Percentiles rank a stretch among this genome's conserved stretches.
These are phyloP conservation scores for Streptopelia turtur DNA, from an alignment of 2,797 vertebrate species.

Conservation along the genomic window DNA sequence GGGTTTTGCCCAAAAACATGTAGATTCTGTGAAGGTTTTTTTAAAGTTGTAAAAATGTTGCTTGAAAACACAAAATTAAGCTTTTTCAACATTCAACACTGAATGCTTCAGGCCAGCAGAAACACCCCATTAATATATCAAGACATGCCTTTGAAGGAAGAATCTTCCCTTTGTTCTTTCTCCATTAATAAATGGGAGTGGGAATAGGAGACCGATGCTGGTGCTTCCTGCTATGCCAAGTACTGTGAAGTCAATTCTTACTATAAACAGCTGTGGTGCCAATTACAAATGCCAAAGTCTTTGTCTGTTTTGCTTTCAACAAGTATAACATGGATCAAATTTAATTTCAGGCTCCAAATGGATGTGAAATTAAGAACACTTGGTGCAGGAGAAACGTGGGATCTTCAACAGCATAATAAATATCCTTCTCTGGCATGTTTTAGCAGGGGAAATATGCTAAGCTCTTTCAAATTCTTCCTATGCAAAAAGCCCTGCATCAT, in stretches of 20 bases:
- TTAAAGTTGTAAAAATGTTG: background rate
- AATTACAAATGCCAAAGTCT: background rate
- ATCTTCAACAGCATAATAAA: background rate
- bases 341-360: slow-evolving; percentile 36
- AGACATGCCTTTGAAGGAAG: background rate
- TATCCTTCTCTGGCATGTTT: background rate
- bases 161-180: background rate
- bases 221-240: background rate
- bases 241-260: background rate
- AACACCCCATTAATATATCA: background rate
- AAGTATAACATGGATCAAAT: slow-evolving; percentile 20
- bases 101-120: background rate
- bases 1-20: background rate
- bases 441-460: background rate
- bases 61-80: background rate
- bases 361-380: slow-evolving; percentile 36
- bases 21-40: background rate
- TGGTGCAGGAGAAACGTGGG: background rate
- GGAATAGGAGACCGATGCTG: background rate
- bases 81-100: background rate
- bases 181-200: background rate
- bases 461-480: background rate
- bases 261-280: slow-evolving; percentile 3
- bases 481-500: background rate
- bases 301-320: slow-evolving; percentile 30